Conservation (phyloP, 2,797 vertebrate species). For the Amblyopsis hoosieri region DNA sequence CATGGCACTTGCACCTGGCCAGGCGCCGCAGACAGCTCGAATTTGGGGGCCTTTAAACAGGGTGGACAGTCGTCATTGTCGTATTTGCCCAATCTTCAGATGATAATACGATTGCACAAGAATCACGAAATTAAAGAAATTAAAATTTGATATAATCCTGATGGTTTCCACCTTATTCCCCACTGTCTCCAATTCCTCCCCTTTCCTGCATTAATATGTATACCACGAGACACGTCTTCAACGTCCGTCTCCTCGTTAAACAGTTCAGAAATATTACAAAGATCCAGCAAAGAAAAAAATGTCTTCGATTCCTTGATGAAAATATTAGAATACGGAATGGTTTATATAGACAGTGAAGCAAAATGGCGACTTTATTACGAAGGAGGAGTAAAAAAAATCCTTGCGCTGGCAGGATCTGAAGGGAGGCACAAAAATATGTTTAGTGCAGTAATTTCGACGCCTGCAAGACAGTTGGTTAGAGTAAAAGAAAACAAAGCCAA, state of each 20-base stretch:
- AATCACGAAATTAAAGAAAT: slow-evolving; percentile 42
- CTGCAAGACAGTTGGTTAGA: slow-evolving; percentile 63
- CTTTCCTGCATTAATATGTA: slow-evolving; percentile 78
- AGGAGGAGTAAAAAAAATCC: slow-evolving; percentile 81
- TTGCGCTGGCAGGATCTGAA: slow-evolving; percentile 76
- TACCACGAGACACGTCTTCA: slow-evolving; percentile 74
- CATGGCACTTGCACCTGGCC: slow-evolving; percentile 81
- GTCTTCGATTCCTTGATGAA: slow-evolving; percentile 62
- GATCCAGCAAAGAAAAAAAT: slow-evolving; percentile 49
- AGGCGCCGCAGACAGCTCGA: slow-evolving; percentile 60
- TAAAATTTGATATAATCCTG: slow-evolving; percentile 59
- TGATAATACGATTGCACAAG: slow-evolving; percentile 37
- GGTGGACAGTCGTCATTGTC: slow-evolving; percentile 54
- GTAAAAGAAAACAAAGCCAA: slow-evolving; percentile 57
- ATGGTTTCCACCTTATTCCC: slow-evolving; percentile 72
- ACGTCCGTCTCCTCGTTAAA: slow-evolving; percentile 62
- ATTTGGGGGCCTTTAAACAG: slow-evolving; percentile 39
- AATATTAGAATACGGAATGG: slow-evolving; percentile 78
- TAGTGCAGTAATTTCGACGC: slow-evolving; percentile 75
- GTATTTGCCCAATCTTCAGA: slow-evolving; percentile 38
- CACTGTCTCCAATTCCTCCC: slow-evolving; percentile 56
- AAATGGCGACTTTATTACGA: slow-evolving; percentile 97
- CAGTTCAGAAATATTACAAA: slow-evolving; percentile 61
- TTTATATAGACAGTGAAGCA: slow-evolving; percentile 89
- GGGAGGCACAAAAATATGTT: slow-evolving; percentile 77